These are phyloP conservation scores for Nephrotoma appendiculata DNA, from an alignment of 2,888 invertebrate genomes.

Conservation along the genomic window DNA sequence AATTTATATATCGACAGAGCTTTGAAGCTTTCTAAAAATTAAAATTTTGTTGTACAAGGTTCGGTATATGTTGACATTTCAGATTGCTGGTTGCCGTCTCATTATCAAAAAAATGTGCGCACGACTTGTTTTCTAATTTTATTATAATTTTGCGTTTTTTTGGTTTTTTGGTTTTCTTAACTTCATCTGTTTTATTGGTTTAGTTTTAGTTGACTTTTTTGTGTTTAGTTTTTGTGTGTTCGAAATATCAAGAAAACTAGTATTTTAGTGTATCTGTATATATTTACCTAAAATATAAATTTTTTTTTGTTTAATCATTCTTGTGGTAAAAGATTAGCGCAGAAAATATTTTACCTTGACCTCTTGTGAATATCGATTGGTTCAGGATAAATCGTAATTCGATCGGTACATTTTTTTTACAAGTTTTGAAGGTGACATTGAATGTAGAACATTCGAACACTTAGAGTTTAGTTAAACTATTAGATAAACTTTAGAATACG, in stretches of 20 bases:
- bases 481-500: no score
- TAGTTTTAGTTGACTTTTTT: not conserved
- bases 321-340: not conserved
- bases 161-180: not conserved
- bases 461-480: not conserved
- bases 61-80: not conserved
- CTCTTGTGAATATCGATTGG: not conserved
- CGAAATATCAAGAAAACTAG: not conserved
- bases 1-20: not conserved
- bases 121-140: not conserved
- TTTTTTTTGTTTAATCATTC: not conserved
- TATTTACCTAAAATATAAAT: not conserved
- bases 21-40: not conserved
- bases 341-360: not conserved
- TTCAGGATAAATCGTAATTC: not conserved
- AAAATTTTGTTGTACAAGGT: not conserved
- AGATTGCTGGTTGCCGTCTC: not conserved
- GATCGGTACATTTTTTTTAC: not conserved
- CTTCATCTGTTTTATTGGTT: not conserved
- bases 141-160: not conserved
- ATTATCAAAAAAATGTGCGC: not conserved
- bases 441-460: not conserved
- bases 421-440: not conserved
- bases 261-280: not conserved
- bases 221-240: not conserved